Evolutionary conservation across 2,113 vertebrate species (phyloP), one percentile per base, ranked within the genome.

Genomic region (Nibea coibor): DNA sequence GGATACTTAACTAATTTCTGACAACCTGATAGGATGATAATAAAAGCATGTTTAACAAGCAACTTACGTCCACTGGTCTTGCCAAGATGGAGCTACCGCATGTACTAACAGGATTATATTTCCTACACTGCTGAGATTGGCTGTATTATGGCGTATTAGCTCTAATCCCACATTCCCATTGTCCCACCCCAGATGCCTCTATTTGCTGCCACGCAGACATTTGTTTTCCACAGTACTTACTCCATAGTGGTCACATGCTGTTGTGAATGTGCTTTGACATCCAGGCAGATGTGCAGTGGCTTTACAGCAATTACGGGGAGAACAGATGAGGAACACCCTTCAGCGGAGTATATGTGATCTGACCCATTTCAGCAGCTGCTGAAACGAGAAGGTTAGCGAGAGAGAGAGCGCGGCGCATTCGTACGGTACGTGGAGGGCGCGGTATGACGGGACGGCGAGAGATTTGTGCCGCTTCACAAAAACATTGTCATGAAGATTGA

Each of bases 31-130:
- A 28, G 31, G 59, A 19, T 75, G 54, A 76, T 54, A 35, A 66
- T 15, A 61, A 17, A n/a, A 28, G 87, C 82, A 76, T 80, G 78
- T 70, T 80, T 77, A 80, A 87, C 78, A 84, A 83, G 67, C 85
- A 75, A 48, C 66, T 66, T 59, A 28, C 71, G 78, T 73, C 17
- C n/a, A 47, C 20, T 47, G 26, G 43, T 74, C 42, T 69, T 43
- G 16, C 42, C 81, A 63, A 88, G 58, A 45, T 71, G 51, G 71
- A 72, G 74, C 71, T 57, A 58, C 86, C 86, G 76, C 73, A 59
- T 69, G 48, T 39, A 61, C 80, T 91, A 91, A 93, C 61, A 64
- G 90, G 93, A 95, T 94, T 94, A 95, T 80, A 87, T 87, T 87
- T 88, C 48, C 77, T 78, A 71, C 79, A 63, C 47, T 91, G 90